phyloP scores from a whole-genome alignment of 2,797 vertebrate species.

The Acrossocheilus wenchowensis region DNA sequence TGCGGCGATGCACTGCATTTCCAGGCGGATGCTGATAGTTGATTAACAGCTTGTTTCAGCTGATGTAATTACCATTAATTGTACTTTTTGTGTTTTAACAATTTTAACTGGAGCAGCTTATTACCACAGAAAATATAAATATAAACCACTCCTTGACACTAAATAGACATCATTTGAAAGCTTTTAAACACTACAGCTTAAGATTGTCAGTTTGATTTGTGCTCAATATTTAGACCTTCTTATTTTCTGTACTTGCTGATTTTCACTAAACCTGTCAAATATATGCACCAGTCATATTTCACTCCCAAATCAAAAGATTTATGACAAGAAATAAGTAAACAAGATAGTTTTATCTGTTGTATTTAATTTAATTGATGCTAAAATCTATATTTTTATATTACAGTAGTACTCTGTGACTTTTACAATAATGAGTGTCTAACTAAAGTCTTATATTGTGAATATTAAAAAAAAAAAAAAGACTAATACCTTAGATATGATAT shows the following conservation, averaged over 20 bases:
- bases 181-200: neutral
- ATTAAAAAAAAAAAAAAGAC: neutral
- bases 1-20: neutral
- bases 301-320: neutral
- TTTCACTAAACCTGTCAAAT: too few species aligned
- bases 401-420: neutral
- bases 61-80: neutral
- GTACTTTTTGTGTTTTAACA: neutral
- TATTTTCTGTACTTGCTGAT: neutral
- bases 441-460: neutral
- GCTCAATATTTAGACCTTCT: neutral
- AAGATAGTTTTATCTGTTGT: neutral
- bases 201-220: neutral
- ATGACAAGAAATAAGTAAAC: neutral
- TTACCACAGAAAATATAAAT: neutral
- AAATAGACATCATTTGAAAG: neutral
- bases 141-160: too few species aligned
- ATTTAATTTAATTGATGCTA: neutral
- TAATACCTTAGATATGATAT: neutral
- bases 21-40: neutral
- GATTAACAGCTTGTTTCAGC: too few species aligned
- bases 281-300: neutral
- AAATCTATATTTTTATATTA: too few species aligned
- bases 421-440: neutral
- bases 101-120: neutral